Evolutionary conservation across 2,888 invertebrate species (phyloP).

Genomic region (Gymnoscelis rufifasciata): DNA sequence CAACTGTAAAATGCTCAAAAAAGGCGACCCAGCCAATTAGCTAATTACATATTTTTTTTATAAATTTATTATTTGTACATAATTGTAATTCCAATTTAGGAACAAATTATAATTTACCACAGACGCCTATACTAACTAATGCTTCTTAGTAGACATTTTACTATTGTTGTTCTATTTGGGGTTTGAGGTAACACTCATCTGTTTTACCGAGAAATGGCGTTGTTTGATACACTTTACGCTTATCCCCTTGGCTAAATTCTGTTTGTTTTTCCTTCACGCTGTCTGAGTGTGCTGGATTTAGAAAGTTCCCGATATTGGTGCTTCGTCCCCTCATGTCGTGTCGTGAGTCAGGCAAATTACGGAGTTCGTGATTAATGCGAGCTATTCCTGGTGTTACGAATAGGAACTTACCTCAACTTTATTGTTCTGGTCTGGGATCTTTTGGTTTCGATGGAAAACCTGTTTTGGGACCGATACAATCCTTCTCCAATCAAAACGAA

Average conservation of each 20-base stretch:
- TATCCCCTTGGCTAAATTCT: slow-evolving; percentile 35
- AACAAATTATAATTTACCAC: too few relatives aligned
- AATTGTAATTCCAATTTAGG: too few relatives aligned
- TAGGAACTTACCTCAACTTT: slow-evolving; percentile 37
- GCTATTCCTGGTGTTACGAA: slow-evolving; percentile 56
- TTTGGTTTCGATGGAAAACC: too few relatives aligned
- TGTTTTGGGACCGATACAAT: too few relatives aligned
- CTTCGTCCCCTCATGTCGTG: slow-evolving; percentile 58
- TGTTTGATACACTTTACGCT: slow-evolving; percentile 33
- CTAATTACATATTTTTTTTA: too few relatives aligned
- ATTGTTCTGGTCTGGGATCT: slow-evolving; percentile 51
- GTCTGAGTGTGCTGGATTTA: slow-evolving; percentile 63
- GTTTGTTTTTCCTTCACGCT: slow-evolving; percentile 50
- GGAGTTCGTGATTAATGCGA: slow-evolving; percentile 70
- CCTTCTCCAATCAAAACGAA: too few relatives aligned
- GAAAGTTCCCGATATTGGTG: slow-evolving; percentile 59
- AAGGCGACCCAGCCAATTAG: too few relatives aligned
- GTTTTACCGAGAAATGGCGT: slow-evolving; percentile 19
- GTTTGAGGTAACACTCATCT: neutral
- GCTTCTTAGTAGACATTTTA: neutral
- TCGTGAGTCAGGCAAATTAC: slow-evolving; percentile 76
- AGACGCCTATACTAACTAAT: too few relatives aligned
- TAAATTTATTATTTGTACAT: too few relatives aligned
- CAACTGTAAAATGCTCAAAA: too few relatives aligned
- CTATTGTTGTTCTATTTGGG: neutral